Base-by-base conservation (phyloP, 2,888 invertebrate species). In the Agriotes lineatus region DNA sequence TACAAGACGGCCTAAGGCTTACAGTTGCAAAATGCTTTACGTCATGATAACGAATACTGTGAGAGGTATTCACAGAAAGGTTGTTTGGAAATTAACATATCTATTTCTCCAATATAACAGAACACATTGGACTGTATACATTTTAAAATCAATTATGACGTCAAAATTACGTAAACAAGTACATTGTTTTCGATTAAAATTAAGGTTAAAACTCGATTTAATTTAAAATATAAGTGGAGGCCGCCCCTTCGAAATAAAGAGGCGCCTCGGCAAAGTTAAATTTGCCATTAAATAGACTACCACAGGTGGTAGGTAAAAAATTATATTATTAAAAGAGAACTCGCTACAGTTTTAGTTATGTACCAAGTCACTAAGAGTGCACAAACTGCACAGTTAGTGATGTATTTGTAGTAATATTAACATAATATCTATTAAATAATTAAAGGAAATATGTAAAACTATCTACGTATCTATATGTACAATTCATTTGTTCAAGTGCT, bases 401-500 rank as follows among this genome's bases (percentile, higher is more conserved):
- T 57, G 56, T 19, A 64, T 64, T 64, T 30, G 50, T 20, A 37
- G 14, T 57, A 48, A 65, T 58, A 50, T 64, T 50, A 65, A 65
- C 65, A 48, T 57, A 63, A 56, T 54, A 45, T 44, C 63, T 65
- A 62, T 62, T 54, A 67, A 67, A 67, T 61, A 67, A 58, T 57
- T 44, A 62, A 64, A 60, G 54, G 25, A 58, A 57, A 52, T 56
- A 39, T 58, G 33, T 63, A 62, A 63, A 62, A 62, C 61, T 67
- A 62, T 35, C 67, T 67, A 68, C 68, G 58, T 68, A 68, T 63
- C 76, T 72, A 72, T 79, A 80, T 79, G 71, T 79, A 80, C 79
- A 79, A 71, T 70, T 75, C 73, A 76, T 74, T 76, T 76, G 77
- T 76, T 77, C 78, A 70, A 62, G 66, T 70, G 70, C 66, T 70